Evolutionary conservation across 2,888 invertebrate species (phyloP).

Genomic region (Plemyria rubiginata): DNA sequence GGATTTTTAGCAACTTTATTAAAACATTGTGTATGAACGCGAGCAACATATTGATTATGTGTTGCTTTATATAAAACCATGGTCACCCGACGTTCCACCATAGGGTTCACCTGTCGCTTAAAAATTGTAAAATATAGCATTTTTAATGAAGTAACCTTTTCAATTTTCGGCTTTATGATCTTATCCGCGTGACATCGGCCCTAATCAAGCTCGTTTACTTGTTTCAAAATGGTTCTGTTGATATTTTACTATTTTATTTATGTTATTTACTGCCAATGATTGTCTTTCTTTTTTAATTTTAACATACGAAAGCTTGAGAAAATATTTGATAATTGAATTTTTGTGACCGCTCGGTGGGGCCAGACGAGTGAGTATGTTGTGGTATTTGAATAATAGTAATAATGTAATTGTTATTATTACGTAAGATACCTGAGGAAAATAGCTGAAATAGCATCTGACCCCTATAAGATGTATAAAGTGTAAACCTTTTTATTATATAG

Average conservation of each 20-base stretch:
- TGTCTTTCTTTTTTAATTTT: constrained; percentile 74
- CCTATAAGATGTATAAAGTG: too few species aligned
- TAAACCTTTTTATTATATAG: too few species aligned
- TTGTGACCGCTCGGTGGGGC: constrained; percentile 54
- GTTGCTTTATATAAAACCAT: constrained; percentile 36
- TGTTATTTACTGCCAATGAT: constrained; percentile 68
- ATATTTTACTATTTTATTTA: constrained; percentile 48
- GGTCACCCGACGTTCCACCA: constrained; percentile 63
- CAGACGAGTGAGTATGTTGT: constrained; percentile 3
- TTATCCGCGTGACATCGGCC: constrained; percentile 84
- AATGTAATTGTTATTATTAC: too few species aligned
- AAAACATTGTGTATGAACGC: too few species aligned
- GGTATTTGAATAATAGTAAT: background rate
- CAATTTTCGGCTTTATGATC: constrained; percentile 81
- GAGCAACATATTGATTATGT: constrained; percentile 6
- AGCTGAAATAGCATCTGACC: too few species aligned
- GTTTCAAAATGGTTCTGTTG: constrained; percentile 59
- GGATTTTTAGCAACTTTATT: too few species aligned
- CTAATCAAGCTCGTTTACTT: constrained; percentile 76
- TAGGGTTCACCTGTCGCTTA: constrained; percentile 79
- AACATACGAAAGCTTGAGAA: constrained; percentile 51
- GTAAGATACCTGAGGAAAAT: too few species aligned
- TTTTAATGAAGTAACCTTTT: constrained; percentile 83
- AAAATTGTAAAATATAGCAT: constrained; percentile 82
- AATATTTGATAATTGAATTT: constrained; percentile 69